Conservation (phyloP, 2,888 invertebrate genomes). For the Spilosoma lubricipeda region DNA sequence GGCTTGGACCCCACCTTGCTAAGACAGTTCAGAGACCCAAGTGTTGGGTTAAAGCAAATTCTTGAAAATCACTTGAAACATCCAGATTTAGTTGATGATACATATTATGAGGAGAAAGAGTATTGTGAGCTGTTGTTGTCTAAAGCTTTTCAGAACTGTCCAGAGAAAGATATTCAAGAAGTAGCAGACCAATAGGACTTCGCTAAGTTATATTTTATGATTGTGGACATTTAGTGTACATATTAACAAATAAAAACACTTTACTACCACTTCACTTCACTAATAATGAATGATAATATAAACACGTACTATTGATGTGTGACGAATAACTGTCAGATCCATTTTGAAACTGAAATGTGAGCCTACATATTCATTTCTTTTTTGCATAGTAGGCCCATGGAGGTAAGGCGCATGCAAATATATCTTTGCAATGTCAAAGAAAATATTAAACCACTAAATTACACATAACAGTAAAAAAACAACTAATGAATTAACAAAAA, state of each 20-base stretch:
- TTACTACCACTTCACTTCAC: not conserved
- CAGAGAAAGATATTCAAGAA: constrained; percentile 47
- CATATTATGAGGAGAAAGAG: constrained; percentile 69
- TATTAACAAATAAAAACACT: not conserved
- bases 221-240: not conserved
- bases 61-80: constrained; percentile 60
- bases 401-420: too few species aligned
- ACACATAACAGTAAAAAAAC: too few species aligned
- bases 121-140: constrained; percentile 60
- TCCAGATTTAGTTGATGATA: constrained; percentile 61
- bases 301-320: not conserved
- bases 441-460: too few species aligned
- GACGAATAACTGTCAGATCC: too few species aligned
- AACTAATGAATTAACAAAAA: too few species aligned
- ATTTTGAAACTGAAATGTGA: too few species aligned
- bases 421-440: too few species aligned
- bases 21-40: constrained; percentile 60
- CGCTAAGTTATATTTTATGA: not conserved
- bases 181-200: constrained; percentile 67
- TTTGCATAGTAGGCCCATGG: too few species aligned
- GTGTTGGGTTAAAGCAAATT: constrained; percentile 52
- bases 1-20: constrained; percentile 54
- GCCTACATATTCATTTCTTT: too few species aligned
- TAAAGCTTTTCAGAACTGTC: constrained; percentile 48
- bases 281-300: not conserved